Percentiles rank a stretch among this genome's conserved stretches.
Evolutionary conservation across 2,888 invertebrate genomes (phyloP).

Genomic region (Cryptus viduatorius): DNA sequence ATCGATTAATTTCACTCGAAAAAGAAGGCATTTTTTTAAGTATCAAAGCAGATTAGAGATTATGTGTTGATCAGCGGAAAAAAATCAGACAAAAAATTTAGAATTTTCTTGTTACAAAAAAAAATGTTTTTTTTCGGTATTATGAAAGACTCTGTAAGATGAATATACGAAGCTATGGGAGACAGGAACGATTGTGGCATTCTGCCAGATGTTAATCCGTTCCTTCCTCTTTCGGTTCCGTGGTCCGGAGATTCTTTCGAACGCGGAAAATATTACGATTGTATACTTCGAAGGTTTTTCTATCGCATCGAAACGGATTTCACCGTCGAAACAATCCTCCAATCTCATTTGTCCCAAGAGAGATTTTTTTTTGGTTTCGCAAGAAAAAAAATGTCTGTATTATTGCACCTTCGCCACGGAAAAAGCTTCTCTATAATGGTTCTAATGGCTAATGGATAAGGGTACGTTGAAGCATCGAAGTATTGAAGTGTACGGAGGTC

Average conservation of each 20-base stretch:
- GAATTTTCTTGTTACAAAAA: not conserved
- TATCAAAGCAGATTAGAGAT: not conserved
- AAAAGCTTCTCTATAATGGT: not conserved
- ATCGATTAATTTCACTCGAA: not conserved
- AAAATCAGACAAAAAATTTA: not conserved
- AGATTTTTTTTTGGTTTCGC: not conserved
- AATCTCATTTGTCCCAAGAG: conserved; percentile 32
- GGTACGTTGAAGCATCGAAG: not conserved
- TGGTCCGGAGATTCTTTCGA: conserved; percentile 25
- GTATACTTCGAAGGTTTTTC: conserved; percentile 44
- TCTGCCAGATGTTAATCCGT: conserved; percentile 61
- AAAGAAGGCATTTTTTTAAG: not conserved
- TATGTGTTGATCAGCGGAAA: not conserved
- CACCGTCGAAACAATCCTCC: conserved; percentile 39
- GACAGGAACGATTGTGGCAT: conserved; percentile 41
- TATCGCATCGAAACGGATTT: conserved; percentile 28
- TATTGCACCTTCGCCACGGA: not conserved
- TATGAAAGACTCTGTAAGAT: conserved; percentile 37
- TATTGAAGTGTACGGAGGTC: not conserved
- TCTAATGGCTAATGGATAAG: not conserved
- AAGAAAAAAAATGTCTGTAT: not conserved
- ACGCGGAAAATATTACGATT: conserved; percentile 46
- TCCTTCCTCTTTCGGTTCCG: conserved; percentile 5
- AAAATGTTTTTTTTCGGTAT: conserved; percentile 2
- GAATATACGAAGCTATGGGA: not conserved